These are phyloP conservation scores for Eulemur macaco DNA, from an alignment of 2,113 vertebrate species.

Conservation along the genomic window DNA sequence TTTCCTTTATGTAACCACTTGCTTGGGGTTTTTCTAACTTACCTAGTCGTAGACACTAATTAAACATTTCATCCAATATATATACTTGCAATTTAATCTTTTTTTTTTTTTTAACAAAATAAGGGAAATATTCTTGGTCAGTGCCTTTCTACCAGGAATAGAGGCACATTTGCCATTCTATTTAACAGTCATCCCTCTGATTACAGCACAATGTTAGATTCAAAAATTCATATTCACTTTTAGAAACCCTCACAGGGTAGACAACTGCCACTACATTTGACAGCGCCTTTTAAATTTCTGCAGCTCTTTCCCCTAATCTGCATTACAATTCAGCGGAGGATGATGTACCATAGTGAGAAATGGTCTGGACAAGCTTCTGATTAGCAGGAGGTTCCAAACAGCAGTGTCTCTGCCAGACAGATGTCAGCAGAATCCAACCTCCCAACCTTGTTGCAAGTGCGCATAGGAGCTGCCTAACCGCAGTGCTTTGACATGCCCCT, in stretches of 20 bases:
- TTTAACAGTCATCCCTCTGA: constrained; percentile 6
- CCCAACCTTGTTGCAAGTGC: neutral
- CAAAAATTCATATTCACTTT: constrained; percentile 42
- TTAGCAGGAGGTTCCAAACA: constrained; percentile 58
- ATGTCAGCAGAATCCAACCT: constrained; percentile 48
- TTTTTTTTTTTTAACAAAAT: neutral
- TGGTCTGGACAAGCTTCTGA: constrained; percentile 60
- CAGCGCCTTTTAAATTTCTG: constrained; percentile 32
- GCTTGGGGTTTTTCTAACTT: neutral
- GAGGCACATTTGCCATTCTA: neutral
- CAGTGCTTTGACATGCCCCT: constrained; percentile 26
- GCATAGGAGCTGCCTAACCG: neutral
- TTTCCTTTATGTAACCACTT: neutral
- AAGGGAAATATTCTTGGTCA: neutral
- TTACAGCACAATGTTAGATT: neutral
- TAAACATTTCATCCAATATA: neutral
- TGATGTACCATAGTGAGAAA: neutral
- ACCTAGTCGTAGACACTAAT: neutral
- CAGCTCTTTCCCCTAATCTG: constrained; percentile 41
- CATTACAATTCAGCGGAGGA: constrained; percentile 41
- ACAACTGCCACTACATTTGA: constrained; percentile 35
- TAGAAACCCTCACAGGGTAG: constrained; percentile 16
- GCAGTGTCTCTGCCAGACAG: constrained; percentile 48
- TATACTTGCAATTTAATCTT: neutral
- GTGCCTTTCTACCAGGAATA: neutral